Conservation (phyloP, 1,140 invertebrate genomes). For the Halictus rubicundus region DNA sequence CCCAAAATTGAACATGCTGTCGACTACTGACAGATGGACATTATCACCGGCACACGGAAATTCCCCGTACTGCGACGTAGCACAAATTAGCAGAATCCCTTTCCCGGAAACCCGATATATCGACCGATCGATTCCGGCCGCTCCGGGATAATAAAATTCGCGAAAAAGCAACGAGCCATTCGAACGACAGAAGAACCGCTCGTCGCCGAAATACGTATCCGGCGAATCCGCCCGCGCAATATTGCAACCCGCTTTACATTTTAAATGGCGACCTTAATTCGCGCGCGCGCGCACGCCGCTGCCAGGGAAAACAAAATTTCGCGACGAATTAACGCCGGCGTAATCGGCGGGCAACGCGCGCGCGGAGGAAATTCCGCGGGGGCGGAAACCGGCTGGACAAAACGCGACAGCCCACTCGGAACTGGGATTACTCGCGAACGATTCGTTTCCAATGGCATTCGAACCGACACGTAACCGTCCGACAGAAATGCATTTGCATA, state of each 20-base stretch:
- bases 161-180: background rate
- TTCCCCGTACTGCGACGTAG: too few relatives aligned
- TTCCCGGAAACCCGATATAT: background rate
- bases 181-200: background rate
- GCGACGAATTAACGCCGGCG: background rate
- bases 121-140: background rate
- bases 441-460: conserved; percentile 19
- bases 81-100: too few relatives aligned
- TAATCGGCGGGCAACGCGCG: conserved; percentile 13
- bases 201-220: background rate
- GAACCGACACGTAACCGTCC: too few relatives aligned
- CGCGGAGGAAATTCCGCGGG: conserved; percentile 12
- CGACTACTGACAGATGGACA: background rate
- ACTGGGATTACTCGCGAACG: conserved; percentile 33
- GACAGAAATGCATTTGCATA: too few relatives aligned
- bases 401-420: background rate
- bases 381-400: background rate
- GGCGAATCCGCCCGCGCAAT: background rate
- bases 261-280: conserved; percentile 8
- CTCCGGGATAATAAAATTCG: background rate
- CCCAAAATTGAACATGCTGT: too few relatives aligned
- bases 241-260: background rate
- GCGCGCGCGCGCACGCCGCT: background rate
- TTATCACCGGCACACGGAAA: background rate
- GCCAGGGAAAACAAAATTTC: background rate